phyloP scores from a whole-genome alignment of 2,888 invertebrate genomes.

The Hemaris fuciformis region DNA sequence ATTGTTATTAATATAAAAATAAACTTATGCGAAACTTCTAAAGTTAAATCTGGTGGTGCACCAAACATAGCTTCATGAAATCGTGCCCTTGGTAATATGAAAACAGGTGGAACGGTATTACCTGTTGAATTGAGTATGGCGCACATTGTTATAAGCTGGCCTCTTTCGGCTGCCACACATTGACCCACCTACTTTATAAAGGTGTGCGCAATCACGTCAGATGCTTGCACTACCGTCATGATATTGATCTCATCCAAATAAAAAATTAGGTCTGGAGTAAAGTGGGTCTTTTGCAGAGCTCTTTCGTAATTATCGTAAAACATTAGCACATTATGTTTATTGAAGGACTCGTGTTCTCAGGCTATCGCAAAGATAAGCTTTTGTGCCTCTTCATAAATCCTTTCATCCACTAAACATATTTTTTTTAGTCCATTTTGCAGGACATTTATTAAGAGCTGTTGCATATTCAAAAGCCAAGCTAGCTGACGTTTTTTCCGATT shows the following conservation, averaged over 20 bases:
- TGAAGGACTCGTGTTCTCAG: slow-evolving; percentile 24
- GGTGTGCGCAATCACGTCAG: slow-evolving; percentile 26
- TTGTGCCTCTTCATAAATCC: slow-evolving; percentile 12
- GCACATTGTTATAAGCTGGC: slow-evolving; percentile 26
- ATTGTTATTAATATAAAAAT: too few species aligned
- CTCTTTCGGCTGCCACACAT: not conserved
- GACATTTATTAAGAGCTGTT: slow-evolving; percentile 6
- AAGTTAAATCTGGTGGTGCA: slow-evolving; percentile 25
- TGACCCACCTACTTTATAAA: not conserved
- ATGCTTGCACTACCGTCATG: slow-evolving; percentile 31
- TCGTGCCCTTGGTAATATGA: slow-evolving; percentile 21
- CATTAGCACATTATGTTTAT: slow-evolving; percentile 17
- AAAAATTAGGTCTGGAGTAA: slow-evolving; percentile 14
- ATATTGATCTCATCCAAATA: slow-evolving; percentile 33
- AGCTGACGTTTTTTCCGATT: too few species aligned
- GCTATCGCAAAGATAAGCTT: slow-evolving; percentile 10
- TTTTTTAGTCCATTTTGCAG: not conserved
- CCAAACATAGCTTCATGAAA: slow-evolving; percentile 28
- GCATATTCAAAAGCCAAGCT: too few species aligned
- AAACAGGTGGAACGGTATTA: slow-evolving; percentile 33
- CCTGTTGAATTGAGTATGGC: slow-evolving; percentile 30
- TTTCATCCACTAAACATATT: slow-evolving; percentile 12
- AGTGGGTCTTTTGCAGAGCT: slow-evolving; percentile 8
- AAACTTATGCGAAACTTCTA: too few species aligned
- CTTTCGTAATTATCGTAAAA: slow-evolving; percentile 11